These are phyloP conservation scores for Endotricha flammealis DNA, from an alignment of 2,888 invertebrate species.

Conservation along the genomic window DNA sequence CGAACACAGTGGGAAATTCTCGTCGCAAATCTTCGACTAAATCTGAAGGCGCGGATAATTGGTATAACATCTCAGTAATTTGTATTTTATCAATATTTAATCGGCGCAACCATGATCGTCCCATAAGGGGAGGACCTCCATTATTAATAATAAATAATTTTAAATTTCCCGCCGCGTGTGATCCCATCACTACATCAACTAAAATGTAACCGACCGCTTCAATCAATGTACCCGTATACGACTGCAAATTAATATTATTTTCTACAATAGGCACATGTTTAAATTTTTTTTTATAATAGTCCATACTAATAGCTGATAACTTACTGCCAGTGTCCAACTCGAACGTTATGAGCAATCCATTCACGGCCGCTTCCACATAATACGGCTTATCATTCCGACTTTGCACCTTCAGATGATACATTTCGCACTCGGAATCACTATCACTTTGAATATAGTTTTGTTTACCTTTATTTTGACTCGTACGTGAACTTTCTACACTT, in stretches of 20 bases:
- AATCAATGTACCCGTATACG: background rate
- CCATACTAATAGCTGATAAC: slow-evolving; percentile 1
- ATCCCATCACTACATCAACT: background rate
- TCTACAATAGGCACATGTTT: background rate
- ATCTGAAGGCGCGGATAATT: too few relatives aligned
- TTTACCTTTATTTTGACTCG: too few relatives aligned
- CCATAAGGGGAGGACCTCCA: too few relatives aligned
- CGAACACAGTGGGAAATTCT: slow-evolving; percentile 13
- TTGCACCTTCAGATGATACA: background rate
- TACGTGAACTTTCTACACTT: background rate
- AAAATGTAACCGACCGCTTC: background rate
- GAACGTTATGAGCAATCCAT: background rate
- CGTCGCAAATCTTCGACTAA: slow-evolving; percentile 5
- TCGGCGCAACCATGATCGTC: slow-evolving; percentile 19
- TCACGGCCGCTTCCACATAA: background rate
- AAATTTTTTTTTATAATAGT: background rate
- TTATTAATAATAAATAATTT: slow-evolving; percentile 17
- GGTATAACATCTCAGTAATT: background rate
- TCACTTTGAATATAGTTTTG: slow-evolving; percentile 5
- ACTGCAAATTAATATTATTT: background rate
- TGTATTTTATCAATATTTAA: slow-evolving; percentile 15
- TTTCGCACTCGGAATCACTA: background rate
- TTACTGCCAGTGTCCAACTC: slow-evolving; percentile 4
- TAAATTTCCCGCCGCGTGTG: background rate
- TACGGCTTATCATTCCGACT: slow-evolving; percentile 10